Evolutionary conservation across 2,113 vertebrate species (phyloP), one percentile per base, ranked within the genome.

Genomic region (Archocentrus centrarchus): DNA sequence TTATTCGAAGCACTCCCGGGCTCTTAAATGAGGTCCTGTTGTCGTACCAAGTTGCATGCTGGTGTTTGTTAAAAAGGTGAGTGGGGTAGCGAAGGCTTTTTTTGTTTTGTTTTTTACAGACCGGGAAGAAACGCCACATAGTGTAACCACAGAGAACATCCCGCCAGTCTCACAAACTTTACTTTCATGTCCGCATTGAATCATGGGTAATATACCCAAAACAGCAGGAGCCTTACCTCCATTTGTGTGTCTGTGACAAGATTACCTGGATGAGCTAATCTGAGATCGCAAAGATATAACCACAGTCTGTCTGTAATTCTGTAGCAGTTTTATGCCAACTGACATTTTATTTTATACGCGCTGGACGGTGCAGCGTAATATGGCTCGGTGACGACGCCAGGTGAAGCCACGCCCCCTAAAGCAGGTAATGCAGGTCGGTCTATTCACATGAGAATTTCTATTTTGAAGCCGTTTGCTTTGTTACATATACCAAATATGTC

Each of bases 161-260:
- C 6, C 37, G 1, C 17, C 0, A 66, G 37, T 24, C 0, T 6
- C 0, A 44, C 37, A 66, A 24, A 1, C n/a, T 2, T 66, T 24
- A 14, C 37, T 64, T 24, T 66, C 0, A 44, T 44, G 0, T 17
- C 39, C 63, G 39, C 63, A 66, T 24, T 44, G 63, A 44, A 66
- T 66, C n/a, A 66, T 44, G 63, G 63, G 63, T 66, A 66, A 64
- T 1, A 11, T 0, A 24, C 1, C 2, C 37, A 64, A 64, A 41
- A 9, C 37, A 0, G 0, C 7, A 0, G 14, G 0, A 24, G 0
- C 63, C 63, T 41, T 2, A 0, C 1, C 2, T 44, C 0, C n/a
- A 2, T 11, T 5, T 44, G 41, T 24, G 22, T 44, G 9, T 17
- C n/a, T 24, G 20, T 22, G 62, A 3, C 20, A n/a, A 39, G 62